Evolutionary conservation across 1,140 invertebrate genomes (phyloP).

Genomic region (Aporrectodea caliginosa): DNA sequence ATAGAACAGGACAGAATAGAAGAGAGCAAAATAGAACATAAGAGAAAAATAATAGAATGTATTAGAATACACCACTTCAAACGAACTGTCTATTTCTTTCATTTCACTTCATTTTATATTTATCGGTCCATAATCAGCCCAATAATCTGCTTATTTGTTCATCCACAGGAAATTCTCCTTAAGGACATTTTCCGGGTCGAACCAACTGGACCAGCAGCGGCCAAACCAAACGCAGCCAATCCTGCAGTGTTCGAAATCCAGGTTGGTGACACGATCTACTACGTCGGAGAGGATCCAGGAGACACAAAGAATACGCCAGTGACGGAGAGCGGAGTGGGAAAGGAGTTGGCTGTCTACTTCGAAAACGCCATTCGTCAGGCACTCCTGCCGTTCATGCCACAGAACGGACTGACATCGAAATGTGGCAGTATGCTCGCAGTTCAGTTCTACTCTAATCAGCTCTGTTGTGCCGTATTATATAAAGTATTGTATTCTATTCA

Average conservation of each 20-base stretch:
- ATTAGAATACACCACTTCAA: no score
- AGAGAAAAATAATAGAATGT: no score
- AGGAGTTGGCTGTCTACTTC: slow-evolving; percentile 86
- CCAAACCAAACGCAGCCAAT: neutral
- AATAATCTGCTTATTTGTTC: no score
- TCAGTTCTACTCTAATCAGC: no score
- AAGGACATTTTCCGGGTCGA: neutral
- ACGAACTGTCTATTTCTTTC: no score
- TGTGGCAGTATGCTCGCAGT: no score
- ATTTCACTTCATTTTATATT: neutral
- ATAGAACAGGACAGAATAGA: no score
- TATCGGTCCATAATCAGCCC: neutral
- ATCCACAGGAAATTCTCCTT: neutral
- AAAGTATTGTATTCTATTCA: no score
- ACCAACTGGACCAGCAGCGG: neutral
- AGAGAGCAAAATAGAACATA: no score
- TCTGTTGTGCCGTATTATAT: no score
- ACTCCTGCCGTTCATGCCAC: slow-evolving; percentile 81
- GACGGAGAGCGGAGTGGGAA: slow-evolving; percentile 66
- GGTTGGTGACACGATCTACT: slow-evolving; percentile 26
- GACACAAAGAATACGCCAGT: slow-evolving; percentile 45
- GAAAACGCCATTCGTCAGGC: slow-evolving; percentile 90
- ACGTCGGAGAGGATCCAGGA: slow-evolving; percentile 40
- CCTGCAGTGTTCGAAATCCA: slow-evolving; percentile 12
- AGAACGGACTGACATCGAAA: slow-evolving; percentile 37